Base-by-base conservation (phyloP, 2,797 vertebrate species). In the Tangara arthus region DNA sequence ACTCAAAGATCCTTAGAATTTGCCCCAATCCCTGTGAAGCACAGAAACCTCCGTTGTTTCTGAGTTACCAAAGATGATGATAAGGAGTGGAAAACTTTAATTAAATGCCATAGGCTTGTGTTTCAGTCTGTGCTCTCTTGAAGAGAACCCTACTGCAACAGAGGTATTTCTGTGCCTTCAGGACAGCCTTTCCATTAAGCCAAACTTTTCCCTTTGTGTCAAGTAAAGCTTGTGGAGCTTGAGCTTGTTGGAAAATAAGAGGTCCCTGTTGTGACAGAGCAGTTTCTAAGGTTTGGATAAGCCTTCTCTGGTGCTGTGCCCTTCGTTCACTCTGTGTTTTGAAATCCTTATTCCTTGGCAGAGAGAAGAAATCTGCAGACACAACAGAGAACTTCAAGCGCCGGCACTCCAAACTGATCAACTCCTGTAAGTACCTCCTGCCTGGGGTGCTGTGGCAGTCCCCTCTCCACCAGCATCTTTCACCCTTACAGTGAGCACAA, bases 351-450 rank as follows among this genome's bases (percentile, higher is more conserved):
- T 92, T 85, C 59, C 41, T 27, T 60, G 69, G 69, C 92, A 98
- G 98, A 80, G 97, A 98, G 89, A 98, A 98, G 90, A 98, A 97
- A 60, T 82, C 96, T 49, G 94, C 77, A 82, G 97, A 97, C 3
- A 46, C 57, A 15, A 41, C 27, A 9, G 97, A 96, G 71, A 96
- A 72, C 81, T 96, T 98, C 78, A 97, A 95, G 21, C 96, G 97
- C n/a, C 96, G 98, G 13, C 95, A 97, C 59, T 98, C 98, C 20
- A 98, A 97, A 85, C 96, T 98, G 72, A 97, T 98, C 89, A 97
- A 97, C 69, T 98, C 98, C 53, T 98, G 98, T 98, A 95, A 98
- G 98, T 98, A 78, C 63, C 71, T 87, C 49, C 72, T 88, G 39
- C 24, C 52, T 55, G 19, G 56, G 39, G 26, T 55, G 35, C 66